Evolutionary conservation across 2,113 vertebrate genomes (phyloP), one percentile per base, ranked within the genome.

Genomic region (Lucifuga dentata): DNA sequence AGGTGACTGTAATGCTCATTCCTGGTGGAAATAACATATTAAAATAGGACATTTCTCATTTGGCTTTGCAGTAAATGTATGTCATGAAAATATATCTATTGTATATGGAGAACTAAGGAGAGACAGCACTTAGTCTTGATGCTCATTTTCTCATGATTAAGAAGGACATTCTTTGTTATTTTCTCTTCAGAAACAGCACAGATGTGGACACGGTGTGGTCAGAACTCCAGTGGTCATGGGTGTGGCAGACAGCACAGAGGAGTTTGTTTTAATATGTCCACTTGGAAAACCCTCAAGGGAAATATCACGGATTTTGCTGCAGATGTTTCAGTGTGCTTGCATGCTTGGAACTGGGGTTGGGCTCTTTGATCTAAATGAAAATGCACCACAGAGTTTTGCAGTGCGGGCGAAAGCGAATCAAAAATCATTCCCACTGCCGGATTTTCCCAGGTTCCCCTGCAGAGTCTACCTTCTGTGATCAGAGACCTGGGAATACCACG

Each of bases 351-450:
- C 62, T 74, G 68, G 83, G 86, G 88, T 75, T 84, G 73, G 85
- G 79, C 64, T 58, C 81, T 89, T 87, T 90, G 88, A 90, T 90
- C 75, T 80, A 60, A 90, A 84, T 76, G 63, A 81, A 81, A 88
- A 79, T 0, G 46, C 65, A 80, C 86, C 78, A 13, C 83, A 81
- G 84, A 85, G 60, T 79, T 76, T 86, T 83, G 73, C 71, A 67
- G 80, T 20, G 3, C 23, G 11, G 68, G 17, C 29, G 40, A 82
- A 67, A 84, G 29, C 41, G 58, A 74, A 74, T 77, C 64, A 74
- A 61, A 61, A 70, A 52, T 10, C 19, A 8, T 73, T 76, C 60
- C 79, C 73, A 82, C 15, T 75, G 73, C 57, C 16, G 62, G 73
- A 81, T 78, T 87, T 86, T 85, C 76, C 83, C 77, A 80, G 74